These are phyloP conservation scores for Brachypteracias leptosomus DNA, from an alignment of 2,113 vertebrate genomes.

Conservation along the genomic window DNA sequence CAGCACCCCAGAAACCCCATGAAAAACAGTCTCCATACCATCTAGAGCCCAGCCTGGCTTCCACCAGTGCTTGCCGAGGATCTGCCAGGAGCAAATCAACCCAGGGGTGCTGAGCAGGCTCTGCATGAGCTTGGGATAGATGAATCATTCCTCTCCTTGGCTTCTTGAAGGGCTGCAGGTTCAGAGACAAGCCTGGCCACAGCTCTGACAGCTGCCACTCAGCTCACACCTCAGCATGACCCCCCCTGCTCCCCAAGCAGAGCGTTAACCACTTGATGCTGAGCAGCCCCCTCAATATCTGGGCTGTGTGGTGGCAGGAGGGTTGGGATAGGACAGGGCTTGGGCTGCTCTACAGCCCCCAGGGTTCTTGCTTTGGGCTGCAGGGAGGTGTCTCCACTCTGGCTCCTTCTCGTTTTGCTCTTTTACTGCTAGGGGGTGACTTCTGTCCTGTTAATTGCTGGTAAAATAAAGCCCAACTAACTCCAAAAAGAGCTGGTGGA, in stretches of 20 bases:
- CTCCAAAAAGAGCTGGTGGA: neutral
- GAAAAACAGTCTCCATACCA: neutral
- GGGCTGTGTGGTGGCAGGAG: neutral
- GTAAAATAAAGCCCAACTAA: neutral
- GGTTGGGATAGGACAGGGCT: neutral
- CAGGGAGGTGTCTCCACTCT: neutral
- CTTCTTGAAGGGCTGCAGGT: neutral
- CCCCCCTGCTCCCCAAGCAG: rapidly evolving
- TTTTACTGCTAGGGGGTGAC: neutral
- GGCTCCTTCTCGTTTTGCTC: rapidly evolving
- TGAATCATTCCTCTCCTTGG: neutral
- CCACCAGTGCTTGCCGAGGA: neutral
- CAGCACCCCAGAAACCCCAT: neutral
- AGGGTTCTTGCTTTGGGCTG: neutral
- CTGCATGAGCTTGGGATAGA: neutral
- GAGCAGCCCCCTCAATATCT: rapidly evolving
- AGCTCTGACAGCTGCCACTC: neutral
- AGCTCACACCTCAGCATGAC: neutral
- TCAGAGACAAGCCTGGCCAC: neutral
- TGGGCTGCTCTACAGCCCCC: neutral
- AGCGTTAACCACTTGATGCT: neutral
- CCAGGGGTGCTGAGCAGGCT: neutral
- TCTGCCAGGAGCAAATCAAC: neutral
- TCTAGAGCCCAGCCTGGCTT: neutral
- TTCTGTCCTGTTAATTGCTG: neutral